These are phyloP conservation scores for Sparidentex hasta DNA, from an alignment of 2,797 vertebrate species.

Conservation along the genomic window DNA sequence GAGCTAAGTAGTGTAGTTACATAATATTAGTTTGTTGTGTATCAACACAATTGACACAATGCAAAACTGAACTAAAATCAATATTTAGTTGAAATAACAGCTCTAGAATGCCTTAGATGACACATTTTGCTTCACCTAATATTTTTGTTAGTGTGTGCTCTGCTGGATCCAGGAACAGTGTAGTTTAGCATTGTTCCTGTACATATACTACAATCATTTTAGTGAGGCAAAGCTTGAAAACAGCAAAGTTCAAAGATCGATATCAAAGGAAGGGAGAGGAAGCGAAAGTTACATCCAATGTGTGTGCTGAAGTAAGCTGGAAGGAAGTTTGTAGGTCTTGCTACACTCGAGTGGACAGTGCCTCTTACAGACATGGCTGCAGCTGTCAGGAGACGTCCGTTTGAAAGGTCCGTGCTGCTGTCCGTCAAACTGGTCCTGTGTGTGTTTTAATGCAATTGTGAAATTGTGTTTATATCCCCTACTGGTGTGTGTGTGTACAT, in stretches of 20 bases:
- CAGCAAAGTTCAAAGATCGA: not conserved
- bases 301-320: slow-evolving; percentile 14
- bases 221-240: too few relatives aligned
- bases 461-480: not conserved
- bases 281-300: not conserved
- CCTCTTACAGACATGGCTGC: slow-evolving; percentile 58
- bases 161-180: too few relatives aligned
- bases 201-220: too few relatives aligned
- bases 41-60: too few relatives aligned
- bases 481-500: slow-evolving; percentile 15
- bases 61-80: too few relatives aligned
- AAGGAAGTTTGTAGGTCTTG: slow-evolving; percentile 36
- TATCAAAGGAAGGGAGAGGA: not conserved
- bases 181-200: too few relatives aligned
- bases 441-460: slow-evolving; percentile 10
- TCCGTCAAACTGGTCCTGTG: slow-evolving; percentile 48
- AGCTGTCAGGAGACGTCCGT: slow-evolving; percentile 61
- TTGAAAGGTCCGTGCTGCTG: slow-evolving; percentile 49
- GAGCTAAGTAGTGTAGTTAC: too few relatives aligned
- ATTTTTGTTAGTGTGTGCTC: too few relatives aligned
- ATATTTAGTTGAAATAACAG: too few relatives aligned
- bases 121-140: too few relatives aligned
- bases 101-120: too few relatives aligned
- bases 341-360: slow-evolving; percentile 42
- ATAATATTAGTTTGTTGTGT: too few relatives aligned